Percentiles rank a stretch among this genome's conserved stretches.
These are phyloP conservation scores for Hipposideros armiger DNA, from an alignment of 2,113 vertebrate genomes.

Conservation along the genomic window DNA sequence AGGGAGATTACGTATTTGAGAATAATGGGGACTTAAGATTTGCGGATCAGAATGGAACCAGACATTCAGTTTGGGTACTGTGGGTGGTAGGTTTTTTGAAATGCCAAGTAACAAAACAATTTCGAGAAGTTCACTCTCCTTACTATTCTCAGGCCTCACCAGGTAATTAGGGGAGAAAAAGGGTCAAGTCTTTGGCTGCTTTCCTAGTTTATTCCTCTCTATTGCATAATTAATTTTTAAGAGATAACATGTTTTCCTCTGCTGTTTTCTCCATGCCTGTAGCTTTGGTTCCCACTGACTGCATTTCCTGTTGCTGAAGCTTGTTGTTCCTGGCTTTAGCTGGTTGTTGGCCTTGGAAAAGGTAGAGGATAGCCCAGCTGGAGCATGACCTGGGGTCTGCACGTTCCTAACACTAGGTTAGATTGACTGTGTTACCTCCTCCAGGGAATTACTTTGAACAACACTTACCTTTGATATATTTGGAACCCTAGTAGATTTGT, in stretches of 20 bases:
- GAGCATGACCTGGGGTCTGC: not conserved
- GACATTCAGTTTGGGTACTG: not conserved
- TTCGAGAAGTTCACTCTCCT: not conserved
- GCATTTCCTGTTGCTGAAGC: slow-evolving; percentile 55
- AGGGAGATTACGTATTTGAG: not conserved
- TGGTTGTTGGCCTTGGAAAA: not conserved
- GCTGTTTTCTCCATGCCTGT: not conserved
- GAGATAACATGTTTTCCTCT: not conserved
- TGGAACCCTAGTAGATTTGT: not conserved
- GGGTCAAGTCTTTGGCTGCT: not conserved
- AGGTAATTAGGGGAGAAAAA: not conserved
- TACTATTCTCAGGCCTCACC: not conserved
- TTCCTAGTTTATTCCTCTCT: not conserved
- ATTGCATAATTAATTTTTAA: slow-evolving; percentile 19
- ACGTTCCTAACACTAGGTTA: not conserved
- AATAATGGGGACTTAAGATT: not conserved
- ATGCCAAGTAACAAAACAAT: not conserved
- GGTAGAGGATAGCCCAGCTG: not conserved
- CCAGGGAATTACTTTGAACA: not conserved
- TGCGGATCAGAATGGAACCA: not conserved
- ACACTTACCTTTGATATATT: slow-evolving; percentile 16
- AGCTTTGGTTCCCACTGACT: slow-evolving; percentile 7
- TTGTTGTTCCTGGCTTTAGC: slow-evolving; percentile 47
- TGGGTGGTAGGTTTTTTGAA: not conserved
- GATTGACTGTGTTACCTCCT: not conserved